A percentile compares a stretch with the other conserved stretches of the same genome.
phyloP scores from a whole-genome alignment of 23 tunicate genomes.

The Styela plicata region DNA sequence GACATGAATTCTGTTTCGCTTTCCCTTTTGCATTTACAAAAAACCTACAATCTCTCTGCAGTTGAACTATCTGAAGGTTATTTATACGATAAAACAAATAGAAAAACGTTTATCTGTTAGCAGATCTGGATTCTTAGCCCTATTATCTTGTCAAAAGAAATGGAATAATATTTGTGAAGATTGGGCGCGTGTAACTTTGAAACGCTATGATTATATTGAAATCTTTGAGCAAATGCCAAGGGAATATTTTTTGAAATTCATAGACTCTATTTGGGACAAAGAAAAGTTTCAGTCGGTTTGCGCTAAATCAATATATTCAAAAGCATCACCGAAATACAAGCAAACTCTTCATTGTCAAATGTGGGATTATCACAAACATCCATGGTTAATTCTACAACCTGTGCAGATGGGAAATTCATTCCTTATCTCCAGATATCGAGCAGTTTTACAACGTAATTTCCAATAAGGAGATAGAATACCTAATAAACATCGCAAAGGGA shows the following conservation, averaged over 20 bases:
- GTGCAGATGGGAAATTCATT: neutral
- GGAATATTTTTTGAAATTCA: neutral
- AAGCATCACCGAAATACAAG: neutral
- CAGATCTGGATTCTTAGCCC: neutral
- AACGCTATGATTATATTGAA: neutral
- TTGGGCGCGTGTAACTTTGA: neutral
- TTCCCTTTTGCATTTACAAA: neutral
- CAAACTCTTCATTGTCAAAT: neutral
- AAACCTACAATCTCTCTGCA: neutral
- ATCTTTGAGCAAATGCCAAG: neutral
- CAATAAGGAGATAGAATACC: neutral
- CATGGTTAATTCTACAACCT: neutral
- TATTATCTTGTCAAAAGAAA: neutral
- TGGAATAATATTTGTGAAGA: neutral
- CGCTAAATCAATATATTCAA: neutral
- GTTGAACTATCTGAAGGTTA: neutral
- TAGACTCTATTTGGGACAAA: neutral
- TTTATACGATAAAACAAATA: neutral
- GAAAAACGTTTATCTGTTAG: neutral
- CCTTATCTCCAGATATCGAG: neutral
- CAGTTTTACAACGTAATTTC: constrained; percentile 1
- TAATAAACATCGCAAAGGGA: neutral
- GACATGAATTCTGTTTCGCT: neutral
- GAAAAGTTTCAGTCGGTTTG: neutral
- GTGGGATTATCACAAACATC: neutral